A percentile compares a stretch with the other conserved stretches of the same genome.
These are phyloP conservation scores for Orchestia grillus DNA, from an alignment of 1,140 invertebrate genomes.

Conservation along the genomic window DNA sequence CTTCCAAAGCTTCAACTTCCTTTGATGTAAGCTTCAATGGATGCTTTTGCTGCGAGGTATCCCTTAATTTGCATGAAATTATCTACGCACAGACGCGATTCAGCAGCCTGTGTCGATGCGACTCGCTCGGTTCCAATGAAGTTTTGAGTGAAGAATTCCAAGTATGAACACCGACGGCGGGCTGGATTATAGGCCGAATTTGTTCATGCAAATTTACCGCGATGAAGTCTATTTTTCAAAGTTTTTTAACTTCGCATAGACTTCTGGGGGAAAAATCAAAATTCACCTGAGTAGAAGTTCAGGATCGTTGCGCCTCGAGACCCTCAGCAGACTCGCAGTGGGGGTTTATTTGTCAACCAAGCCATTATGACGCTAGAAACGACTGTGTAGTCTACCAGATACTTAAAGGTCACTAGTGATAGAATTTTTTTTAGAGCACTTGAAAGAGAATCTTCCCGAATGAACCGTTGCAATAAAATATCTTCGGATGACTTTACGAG, in stretches of 20 bases:
- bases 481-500: too few species aligned
- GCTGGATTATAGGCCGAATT: neutral
- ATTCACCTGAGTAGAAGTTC: neutral
- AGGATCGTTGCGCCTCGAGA: too few species aligned
- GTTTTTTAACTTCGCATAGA: neutral
- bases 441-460: too few species aligned
- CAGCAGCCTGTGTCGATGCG: neutral
- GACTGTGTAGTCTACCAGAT: too few species aligned
- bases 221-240: neutral
- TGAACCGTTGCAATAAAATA: too few species aligned
- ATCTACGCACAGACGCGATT: conserved; percentile 1
- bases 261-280: neutral
- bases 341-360: too few species aligned
- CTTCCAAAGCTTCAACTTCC: conserved; percentile 43
- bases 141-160: neutral
- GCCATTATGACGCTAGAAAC: too few species aligned
- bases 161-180: neutral
- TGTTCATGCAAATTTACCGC: neutral
- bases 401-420: too few species aligned
- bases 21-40: conserved; percentile 43
- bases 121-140: neutral
- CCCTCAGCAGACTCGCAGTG: neutral
- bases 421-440: neutral
- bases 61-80: conserved; percentile 36
- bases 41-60: conserved; percentile 23